phyloP scores from a whole-genome alignment of 1,140 invertebrate species.

The Spodoptera litura region DNA sequence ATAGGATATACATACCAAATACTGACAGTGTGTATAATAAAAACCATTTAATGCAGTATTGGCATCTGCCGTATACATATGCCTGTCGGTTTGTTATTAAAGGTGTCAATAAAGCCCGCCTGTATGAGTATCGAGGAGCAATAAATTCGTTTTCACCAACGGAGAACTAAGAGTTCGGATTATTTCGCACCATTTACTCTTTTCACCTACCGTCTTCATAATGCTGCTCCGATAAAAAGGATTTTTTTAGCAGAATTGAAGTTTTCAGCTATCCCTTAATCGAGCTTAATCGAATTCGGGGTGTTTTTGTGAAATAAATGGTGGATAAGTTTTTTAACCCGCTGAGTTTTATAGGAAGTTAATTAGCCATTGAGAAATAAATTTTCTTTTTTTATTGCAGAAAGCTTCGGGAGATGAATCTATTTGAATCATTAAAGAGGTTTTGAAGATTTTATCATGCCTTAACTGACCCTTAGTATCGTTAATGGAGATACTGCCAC shows the following conservation, averaged over 20 bases:
- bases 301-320: conserved; percentile 58
- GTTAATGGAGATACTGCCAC: too few relatives aligned
- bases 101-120: conserved; percentile 79
- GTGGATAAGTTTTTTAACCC: conserved; percentile 11
- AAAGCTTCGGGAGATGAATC: neutral
- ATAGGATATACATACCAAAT: conserved; percentile 4
- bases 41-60: conserved; percentile 31
- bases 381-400: conserved; percentile 11
- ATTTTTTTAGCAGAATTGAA: conserved; percentile 73
- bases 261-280: conserved; percentile 69
- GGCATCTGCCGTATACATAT: conserved; percentile 44
- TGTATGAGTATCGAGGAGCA: conserved; percentile 76
- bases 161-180: conserved; percentile 83
- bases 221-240: conserved; percentile 73
- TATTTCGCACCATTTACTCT: conserved; percentile 85
- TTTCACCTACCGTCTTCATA: conserved; percentile 82
- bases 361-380: conserved; percentile 22
- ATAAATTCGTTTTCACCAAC: conserved; percentile 84
- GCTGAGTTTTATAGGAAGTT: conserved; percentile 12
- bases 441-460: too few relatives aligned
- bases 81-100: conserved; percentile 53
- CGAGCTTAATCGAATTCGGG: conserved; percentile 67
- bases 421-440: neutral
- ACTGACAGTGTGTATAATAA: conserved; percentile 16
- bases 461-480: too few relatives aligned